phyloP scores from a whole-genome alignment of 1,140 invertebrate genomes.

The Zaprionus capensis region DNA sequence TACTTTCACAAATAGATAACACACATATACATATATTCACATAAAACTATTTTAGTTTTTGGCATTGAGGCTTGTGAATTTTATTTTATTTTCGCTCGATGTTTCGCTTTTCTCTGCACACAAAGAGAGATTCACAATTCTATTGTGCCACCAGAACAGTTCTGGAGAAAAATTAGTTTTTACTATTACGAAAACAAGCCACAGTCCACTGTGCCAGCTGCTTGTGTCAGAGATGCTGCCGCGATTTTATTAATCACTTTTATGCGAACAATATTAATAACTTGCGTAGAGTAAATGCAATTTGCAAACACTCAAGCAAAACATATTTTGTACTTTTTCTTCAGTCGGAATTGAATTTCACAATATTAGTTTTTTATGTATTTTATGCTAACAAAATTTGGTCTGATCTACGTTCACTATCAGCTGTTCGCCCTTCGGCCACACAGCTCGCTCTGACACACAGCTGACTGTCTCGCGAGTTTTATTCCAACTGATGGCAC shows the following conservation, averaged over 20 bases:
- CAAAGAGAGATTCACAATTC: background rate
- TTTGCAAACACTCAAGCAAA: background rate
- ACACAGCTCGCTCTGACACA: conserved; percentile 24
- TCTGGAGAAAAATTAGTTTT: background rate
- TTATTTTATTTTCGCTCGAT: background rate
- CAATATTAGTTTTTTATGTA: background rate
- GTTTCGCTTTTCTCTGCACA: background rate
- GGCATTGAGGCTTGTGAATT: background rate
- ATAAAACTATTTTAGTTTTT: conserved; percentile 6
- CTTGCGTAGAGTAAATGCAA: background rate
- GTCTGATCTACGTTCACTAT: background rate
- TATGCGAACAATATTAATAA: background rate
- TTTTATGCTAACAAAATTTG: background rate
- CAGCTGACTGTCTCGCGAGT: conserved; percentile 20
- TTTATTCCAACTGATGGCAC: conserved; percentile 33
- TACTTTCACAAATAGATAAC: background rate
- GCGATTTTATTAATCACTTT: conserved; percentile 4
- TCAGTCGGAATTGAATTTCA: conserved; percentile 3
- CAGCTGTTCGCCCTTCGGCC: conserved; percentile 28
- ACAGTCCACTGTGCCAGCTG: conserved; percentile 29
- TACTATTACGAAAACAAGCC: conserved; percentile 2
- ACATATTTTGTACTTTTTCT: background rate
- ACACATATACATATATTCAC: conserved; percentile 10
- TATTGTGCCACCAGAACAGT: background rate
- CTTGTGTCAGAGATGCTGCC: conserved; percentile 21